phyloP scores from a whole-genome alignment of 2,113 vertebrate species.

The Corythornis cristatus region DNA sequence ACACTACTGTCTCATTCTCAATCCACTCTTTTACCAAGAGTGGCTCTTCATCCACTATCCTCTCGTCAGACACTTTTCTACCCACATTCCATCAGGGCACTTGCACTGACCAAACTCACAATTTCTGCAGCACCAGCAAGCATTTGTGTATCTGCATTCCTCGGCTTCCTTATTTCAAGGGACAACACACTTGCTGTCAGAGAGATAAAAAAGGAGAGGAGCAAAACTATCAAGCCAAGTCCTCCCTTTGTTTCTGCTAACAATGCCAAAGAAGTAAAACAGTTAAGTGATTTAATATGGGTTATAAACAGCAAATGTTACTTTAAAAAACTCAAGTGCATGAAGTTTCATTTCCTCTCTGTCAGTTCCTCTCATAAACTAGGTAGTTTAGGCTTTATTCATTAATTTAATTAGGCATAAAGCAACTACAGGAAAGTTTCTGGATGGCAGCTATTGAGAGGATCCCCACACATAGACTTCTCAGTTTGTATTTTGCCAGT shows the following conservation, averaged over 20 bases:
- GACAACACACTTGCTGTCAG: neutral
- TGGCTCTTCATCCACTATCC: neutral
- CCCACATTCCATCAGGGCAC: neutral
- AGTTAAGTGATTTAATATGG: neutral
- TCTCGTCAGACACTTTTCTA: neutral
- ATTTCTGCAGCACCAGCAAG: neutral
- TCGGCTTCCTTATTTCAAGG: neutral
- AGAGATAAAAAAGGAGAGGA: neutral
- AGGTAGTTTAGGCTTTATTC: neutral
- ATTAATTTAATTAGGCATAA: slow-evolving; percentile 3
- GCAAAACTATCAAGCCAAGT: neutral
- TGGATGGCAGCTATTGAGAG: neutral
- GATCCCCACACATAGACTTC: neutral
- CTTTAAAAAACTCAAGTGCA: neutral
- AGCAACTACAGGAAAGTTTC: neutral
- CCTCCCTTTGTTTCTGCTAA: neutral
- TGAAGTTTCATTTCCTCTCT: neutral
- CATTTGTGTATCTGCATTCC: neutral
- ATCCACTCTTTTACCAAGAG: neutral
- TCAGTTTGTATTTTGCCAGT: neutral
- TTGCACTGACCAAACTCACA: neutral
- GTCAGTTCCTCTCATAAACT: neutral
- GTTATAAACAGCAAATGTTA: neutral
- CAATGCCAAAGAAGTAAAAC: neutral
- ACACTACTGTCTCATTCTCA: neutral